Conservation (phyloP, 2,888 invertebrate species). For the Gryllus longicercus region DNA sequence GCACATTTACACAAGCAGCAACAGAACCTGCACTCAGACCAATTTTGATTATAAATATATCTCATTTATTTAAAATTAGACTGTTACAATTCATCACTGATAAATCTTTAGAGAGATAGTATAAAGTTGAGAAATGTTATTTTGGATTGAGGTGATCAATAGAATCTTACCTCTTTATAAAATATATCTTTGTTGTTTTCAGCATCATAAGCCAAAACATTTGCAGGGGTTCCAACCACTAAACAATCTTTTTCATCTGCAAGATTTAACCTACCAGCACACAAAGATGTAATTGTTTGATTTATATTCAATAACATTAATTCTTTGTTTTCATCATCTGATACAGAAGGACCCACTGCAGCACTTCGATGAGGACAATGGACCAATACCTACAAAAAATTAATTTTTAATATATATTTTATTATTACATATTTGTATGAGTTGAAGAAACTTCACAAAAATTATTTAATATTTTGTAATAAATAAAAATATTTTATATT, state of each 20-base stretch:
- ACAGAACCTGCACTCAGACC: too few relatives aligned
- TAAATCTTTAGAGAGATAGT: too few relatives aligned
- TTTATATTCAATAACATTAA: conserved; percentile 73
- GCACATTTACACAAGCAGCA: too few relatives aligned
- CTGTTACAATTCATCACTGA: too few relatives aligned
- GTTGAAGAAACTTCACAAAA: too few relatives aligned
- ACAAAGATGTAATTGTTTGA: conserved; percentile 72
- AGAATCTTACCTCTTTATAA: conserved; percentile 68
- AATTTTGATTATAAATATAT: too few relatives aligned
- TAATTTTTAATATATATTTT: conserved; percentile 11
- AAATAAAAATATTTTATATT: too few relatives aligned
- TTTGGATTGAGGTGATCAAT: not conserved
- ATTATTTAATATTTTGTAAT: too few relatives aligned
- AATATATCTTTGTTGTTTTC: conserved; percentile 89
- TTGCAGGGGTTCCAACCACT: conserved; percentile 73
- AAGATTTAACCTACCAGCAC: conserved; percentile 66
- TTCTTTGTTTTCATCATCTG: conserved; percentile 62
- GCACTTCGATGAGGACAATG: conserved; percentile 76
- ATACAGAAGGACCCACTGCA: conserved; percentile 58
- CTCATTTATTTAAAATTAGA: too few relatives aligned
- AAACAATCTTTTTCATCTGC: conserved; percentile 70
- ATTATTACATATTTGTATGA: not conserved
- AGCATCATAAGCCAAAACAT: conserved; percentile 80
- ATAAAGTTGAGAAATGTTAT: not conserved
- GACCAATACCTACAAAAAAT: conserved; percentile 64